Conservation (phyloP, 1,140 invertebrate genomes). For the Yoshiicerus persimilis region DNA sequence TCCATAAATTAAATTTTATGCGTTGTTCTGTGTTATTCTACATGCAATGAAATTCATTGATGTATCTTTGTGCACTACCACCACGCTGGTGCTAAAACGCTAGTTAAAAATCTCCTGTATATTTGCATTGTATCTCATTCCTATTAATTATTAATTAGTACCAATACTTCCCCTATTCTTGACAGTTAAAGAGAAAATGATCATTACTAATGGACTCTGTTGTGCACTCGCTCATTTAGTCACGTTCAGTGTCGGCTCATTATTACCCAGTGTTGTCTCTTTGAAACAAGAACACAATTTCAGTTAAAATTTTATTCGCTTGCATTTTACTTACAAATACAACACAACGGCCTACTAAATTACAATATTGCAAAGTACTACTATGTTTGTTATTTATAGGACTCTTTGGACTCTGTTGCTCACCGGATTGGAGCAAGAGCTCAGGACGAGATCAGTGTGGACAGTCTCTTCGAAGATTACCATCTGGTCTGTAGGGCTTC, state of each 20-base stretch:
- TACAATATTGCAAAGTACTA: not conserved
- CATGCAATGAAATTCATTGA: too few relatives aligned
- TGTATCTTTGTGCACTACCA: too few relatives aligned
- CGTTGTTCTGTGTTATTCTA: too few relatives aligned
- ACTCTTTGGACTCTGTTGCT: conserved; percentile 38
- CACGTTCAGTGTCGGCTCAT: not conserved
- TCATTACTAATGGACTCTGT: not conserved
- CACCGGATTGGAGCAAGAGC: not conserved
- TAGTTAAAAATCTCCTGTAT: not conserved
- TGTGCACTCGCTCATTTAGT: not conserved
- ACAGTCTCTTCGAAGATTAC: conserved; percentile 39
- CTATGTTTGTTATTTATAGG: conserved; percentile 11
- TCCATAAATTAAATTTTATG: too few relatives aligned
- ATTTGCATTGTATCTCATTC: not conserved
- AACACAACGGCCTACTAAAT: not conserved
- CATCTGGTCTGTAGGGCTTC: not conserved
- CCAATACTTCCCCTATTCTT: not conserved
- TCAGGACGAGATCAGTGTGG: conserved; percentile 37
- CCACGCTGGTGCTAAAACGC: too few relatives aligned
- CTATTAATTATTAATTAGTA: not conserved
- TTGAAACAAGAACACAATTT: not conserved
- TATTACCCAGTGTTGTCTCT: not conserved
- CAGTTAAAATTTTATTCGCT: not conserved
- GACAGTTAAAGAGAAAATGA: not conserved
- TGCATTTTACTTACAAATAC: not conserved